Base-by-base conservation (phyloP, 2,797 vertebrate genomes). In the Chelon auratus region DNA sequence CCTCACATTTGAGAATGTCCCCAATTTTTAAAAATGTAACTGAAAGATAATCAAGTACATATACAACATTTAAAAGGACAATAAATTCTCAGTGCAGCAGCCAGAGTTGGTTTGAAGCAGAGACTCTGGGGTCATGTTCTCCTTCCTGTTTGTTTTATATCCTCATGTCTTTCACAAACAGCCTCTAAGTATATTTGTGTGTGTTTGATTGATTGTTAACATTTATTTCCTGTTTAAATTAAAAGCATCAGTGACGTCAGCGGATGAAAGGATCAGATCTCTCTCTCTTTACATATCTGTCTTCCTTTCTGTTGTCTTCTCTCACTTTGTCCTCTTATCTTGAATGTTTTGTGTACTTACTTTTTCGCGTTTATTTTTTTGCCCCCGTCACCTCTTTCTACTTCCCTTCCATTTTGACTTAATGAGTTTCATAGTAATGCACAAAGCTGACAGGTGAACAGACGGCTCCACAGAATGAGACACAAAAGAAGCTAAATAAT, bases 401-500 rank as follows among this genome's bases (percentile, higher is more conserved):
- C 7, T 33, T 1, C 33, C 4, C 15, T 1, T 42, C 47, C 0
- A 0, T 47, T 63, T 33, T n/a, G 42, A 63, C 62, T 33, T 74
- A 77, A 79, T 77, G 39, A 72, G 24, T 59, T 68, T 77, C 30
- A 37, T 15, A 17, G 50, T 63, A 20, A 62, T 11, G 60, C 36
- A 71, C 62, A 76, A 3, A 82, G 72, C 62, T 30, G 72, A 15
- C 82, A 71, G 84, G 68, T 86, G 87, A 79, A 70, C 62, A 69
- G 63, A 77, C 54, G 0, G 1, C 57, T 74, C 43, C 39, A 58
- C 52, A 60, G 60, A 79, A 51, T 64, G 54, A 64, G 81, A 56
- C 1, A 89, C 87, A 91, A 89, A 81, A 68, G 50, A 61, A 53
- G 74, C 58, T 45, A 53, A 80, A 80, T 85, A 66, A 86, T 85